Percentiles rank a stretch among this genome's conserved stretches.
phyloP scores from a whole-genome alignment of 2,797 vertebrate species.

The Lerista edwardsae region DNA sequence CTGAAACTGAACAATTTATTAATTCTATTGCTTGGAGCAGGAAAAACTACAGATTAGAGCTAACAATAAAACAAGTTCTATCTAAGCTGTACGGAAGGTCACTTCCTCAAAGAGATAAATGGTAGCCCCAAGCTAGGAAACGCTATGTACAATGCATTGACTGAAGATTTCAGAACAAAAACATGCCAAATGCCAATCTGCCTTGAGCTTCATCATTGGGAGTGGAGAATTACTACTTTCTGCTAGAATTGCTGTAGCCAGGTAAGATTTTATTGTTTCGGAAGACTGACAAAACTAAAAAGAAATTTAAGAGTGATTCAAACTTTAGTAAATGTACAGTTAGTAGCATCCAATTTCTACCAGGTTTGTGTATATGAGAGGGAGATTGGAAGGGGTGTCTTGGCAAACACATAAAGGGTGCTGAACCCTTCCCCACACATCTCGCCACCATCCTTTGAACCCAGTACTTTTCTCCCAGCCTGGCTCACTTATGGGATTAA shows the following conservation, averaged over 20 bases:
- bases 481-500: background rate
- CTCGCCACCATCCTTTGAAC: no score
- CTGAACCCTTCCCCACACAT: background rate
- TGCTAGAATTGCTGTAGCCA: background rate
- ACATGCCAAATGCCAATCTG: background rate
- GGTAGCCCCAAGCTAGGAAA: background rate
- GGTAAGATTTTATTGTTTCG: background rate
- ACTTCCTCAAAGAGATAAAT: background rate
- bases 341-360: background rate
- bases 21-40: background rate
- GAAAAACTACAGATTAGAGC: slow-evolving; percentile 4
- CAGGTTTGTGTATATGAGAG: no score
- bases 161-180: background rate
- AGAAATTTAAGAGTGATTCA: background rate
- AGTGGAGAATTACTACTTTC: background rate
- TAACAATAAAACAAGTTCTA: background rate
- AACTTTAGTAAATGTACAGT: background rate
- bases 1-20: background rate
- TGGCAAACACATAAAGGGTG: no score
- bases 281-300: background rate
- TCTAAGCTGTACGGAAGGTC: background rate
- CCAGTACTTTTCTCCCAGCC: background rate
- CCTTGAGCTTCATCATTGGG: background rate
- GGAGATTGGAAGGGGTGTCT: background rate
- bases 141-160: background rate